Base-by-base conservation (phyloP, 2,113 vertebrate species). In the Pygoscelis adeliae region DNA sequence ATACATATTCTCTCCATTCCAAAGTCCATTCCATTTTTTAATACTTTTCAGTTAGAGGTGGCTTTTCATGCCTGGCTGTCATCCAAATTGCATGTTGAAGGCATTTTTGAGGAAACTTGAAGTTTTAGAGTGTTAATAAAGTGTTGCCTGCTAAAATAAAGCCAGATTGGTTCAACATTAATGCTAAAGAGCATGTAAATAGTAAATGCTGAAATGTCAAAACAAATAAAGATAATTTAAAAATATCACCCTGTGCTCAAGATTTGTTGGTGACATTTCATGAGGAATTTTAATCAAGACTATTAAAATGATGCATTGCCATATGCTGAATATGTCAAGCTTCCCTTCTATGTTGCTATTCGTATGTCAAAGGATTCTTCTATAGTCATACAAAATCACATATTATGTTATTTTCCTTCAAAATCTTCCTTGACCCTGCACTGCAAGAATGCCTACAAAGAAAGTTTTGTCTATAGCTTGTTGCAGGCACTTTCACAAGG, bases 1-100 rank as follows among this genome's bases (percentile, higher is more conserved):
- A 56, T 74, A 22, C 47, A 18, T 65, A 30, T 21, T 87, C 47
- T 87, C 47, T 91, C 46, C 44, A 8, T 88, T 88, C 69, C 74
- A 49, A 80, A 90, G 22, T 42, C 53, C 74, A n/a, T 95, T 94
- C 52, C 11, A 21, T 74, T 91, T 93, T 87, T 69, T 62, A 74
- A 61, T 44, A 14, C 34, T 89, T 87, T 52, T 72, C 81, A 65
- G 23, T 82, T 38, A 69, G 62, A 91, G 20, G 32, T 79, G 46
- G 34, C 53, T 96, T 92, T 92, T 91, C 79, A 63, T 49, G 53
- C 49, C 61, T 96, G 97, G 73, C 77, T 91, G 65, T 52, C 69
- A 79, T 62, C 77, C 91, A 96, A 13, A 87, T 71, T 91, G 59
- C 50, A 30, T n/a, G 52, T 46, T 53, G 66, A 95, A 85, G 34